These are phyloP conservation scores for Natator depressus DNA, from an alignment of 2,113 vertebrate species.

Conservation along the genomic window DNA sequence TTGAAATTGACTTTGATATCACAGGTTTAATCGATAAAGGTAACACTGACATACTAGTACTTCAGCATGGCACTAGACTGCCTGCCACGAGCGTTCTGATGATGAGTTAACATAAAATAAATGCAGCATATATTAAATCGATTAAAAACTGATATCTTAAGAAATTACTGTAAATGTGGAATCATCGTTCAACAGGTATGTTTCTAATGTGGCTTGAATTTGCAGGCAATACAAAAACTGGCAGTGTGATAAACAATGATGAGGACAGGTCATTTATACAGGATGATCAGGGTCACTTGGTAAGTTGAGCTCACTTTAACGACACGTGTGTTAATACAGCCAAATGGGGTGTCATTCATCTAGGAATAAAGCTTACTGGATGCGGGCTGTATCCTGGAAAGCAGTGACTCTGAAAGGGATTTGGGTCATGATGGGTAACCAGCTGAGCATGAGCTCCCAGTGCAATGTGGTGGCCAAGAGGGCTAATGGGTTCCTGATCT, in stretches of 20 bases:
- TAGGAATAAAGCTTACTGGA: background rate
- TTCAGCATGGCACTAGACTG: background rate
- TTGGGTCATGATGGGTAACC: background rate
- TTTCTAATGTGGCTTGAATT: background rate
- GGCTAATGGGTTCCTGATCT: background rate
- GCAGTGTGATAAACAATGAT: background rate
- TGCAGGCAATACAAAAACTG: background rate
- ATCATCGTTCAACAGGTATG: background rate
- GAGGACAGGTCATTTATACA: background rate
- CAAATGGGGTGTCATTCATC: accelerated
- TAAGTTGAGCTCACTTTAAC: background rate
- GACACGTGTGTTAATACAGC: background rate
- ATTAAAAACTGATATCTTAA: background rate
- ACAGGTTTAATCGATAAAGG: background rate
- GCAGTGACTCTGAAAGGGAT: background rate
- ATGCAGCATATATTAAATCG: background rate
- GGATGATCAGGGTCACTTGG: accelerated
- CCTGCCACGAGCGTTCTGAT: accelerated
- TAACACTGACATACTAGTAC: background rate
- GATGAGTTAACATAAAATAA: background rate
- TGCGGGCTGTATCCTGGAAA: background rate
- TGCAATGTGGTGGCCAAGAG: background rate
- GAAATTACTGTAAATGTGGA: background rate
- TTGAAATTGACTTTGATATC: background rate
- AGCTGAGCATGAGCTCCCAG: background rate